Conservation (phyloP, 2,888 invertebrate genomes). For the Cephus pygmeus region DNA sequence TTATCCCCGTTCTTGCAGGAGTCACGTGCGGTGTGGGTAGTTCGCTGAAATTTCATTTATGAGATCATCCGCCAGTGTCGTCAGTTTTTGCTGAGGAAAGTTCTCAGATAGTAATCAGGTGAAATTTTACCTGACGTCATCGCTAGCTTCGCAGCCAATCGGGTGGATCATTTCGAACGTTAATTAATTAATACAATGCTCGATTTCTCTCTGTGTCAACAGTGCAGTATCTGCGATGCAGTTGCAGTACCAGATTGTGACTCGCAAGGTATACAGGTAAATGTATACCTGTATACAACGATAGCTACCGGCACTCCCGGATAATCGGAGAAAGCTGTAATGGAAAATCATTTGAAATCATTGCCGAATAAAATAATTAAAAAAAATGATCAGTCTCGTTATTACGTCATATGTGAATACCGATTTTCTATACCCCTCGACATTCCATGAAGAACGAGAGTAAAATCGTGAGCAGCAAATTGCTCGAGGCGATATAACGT, state of each 20-base stretch:
- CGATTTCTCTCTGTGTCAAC: slow-evolving; percentile 1
- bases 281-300: neutral
- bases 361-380: neutral
- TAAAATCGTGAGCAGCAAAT: neutral
- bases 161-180: neutral
- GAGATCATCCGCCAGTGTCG: neutral
- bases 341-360: neutral
- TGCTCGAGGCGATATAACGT: neutral
- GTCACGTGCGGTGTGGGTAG: neutral
- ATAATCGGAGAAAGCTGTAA: slow-evolving; percentile 33
- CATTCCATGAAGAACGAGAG: neutral
- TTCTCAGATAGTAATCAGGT: neutral
- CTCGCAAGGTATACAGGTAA: neutral
- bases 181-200: slow-evolving; percentile 6
- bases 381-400: too few species aligned
- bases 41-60: neutral
- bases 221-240: neutral
- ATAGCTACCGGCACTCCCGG: neutral
- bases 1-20: neutral
- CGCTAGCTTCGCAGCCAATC: neutral
- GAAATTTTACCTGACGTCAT: slow-evolving; percentile 3
- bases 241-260: neutral
- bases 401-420: neutral
- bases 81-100: neutral
- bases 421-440: neutral